Base-by-base conservation (phyloP, 2,888 invertebrate species). In the Gnatocerus cornutus region DNA sequence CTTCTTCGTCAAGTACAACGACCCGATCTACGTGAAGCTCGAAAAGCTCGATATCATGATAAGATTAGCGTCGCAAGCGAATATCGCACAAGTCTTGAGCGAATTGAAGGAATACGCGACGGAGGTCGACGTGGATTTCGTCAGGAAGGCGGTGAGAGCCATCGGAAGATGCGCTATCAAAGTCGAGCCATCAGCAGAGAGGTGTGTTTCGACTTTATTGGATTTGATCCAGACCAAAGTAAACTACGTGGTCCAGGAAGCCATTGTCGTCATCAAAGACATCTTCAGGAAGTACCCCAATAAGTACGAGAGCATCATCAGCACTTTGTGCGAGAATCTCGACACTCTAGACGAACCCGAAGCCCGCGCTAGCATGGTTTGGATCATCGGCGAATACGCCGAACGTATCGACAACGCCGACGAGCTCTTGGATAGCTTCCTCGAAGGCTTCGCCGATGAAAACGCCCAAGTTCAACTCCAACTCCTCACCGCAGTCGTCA, bases 41-140 rank as follows among this genome's bases (percentile, higher is more conserved):
- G 99, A 99, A 85, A 99, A 99, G 84, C 83, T 99, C 78, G 99
- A 99, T 84, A 99, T 99, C 67, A 99, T 99, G 99, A 99, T 99
- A 80, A 92, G 99, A 10, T 87, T 99, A 76, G 99, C 99, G 10
- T 97, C 97, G 46, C 98, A 99, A 84, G 93, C 95, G 10, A 99
- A 99, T 85, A 99, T 99, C 79, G 96, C 98, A 0, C 99, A 99
- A 85, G 98, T 98, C 59, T 88, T 99, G 27, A 98, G 98, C 41
- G 99, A 99, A 84, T 87, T 99, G 43, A 99, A 99, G 86, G 99
- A 99, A 84, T 95, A 99, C 83, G 99, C 99, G 7, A 99, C 99
- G 0, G 99, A 99, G 83, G 99, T 99, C 1, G 99, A 99, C 84
- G 99, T 99, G 7, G 99, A 99, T 87, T 99, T 99, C 87, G 99